These are phyloP conservation scores for Phymorhynchus buccinoides DNA, from an alignment of 1,140 invertebrate genomes.

Conservation along the genomic window DNA sequence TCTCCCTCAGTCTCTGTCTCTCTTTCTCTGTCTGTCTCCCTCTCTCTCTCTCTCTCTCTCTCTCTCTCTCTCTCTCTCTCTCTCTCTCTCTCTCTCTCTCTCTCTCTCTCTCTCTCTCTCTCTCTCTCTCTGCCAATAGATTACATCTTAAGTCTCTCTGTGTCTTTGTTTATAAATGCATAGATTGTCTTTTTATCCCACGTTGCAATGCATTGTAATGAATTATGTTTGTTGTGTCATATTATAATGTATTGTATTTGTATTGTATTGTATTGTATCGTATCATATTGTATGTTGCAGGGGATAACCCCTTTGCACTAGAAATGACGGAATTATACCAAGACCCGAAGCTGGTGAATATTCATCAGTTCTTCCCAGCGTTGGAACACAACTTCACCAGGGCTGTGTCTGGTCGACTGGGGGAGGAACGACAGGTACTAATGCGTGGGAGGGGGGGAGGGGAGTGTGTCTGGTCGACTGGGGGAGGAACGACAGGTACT, in stretches of 20 bases:
- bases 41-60: too few relatives aligned
- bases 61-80: background rate
- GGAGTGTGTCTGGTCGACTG: background rate
- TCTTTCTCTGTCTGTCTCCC: too few relatives aligned
- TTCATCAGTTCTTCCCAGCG: slow-evolving; percentile 67
- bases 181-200: background rate
- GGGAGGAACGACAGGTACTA: slow-evolving; percentile 8
- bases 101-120: background rate
- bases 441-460: background rate
- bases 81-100: background rate
- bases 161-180: background rate
- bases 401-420: slow-evolving; percentile 21
- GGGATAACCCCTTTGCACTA: background rate
- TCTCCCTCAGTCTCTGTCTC: too few relatives aligned
- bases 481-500: too few relatives aligned
- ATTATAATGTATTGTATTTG: too few relatives aligned
- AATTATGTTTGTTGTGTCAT: too few relatives aligned
- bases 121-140: background rate
- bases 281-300: too few relatives aligned
- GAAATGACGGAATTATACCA: slow-evolving; percentile 34
- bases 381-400: slow-evolving; percentile 59
- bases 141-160: background rate
- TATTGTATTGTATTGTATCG: background rate
- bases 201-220: too few relatives aligned
- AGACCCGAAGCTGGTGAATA: slow-evolving; percentile 60